Evolutionary conservation across 1,140 invertebrate species (phyloP), one percentile per base, ranked within the genome.

Genomic region (Myzus persicae): DNA sequence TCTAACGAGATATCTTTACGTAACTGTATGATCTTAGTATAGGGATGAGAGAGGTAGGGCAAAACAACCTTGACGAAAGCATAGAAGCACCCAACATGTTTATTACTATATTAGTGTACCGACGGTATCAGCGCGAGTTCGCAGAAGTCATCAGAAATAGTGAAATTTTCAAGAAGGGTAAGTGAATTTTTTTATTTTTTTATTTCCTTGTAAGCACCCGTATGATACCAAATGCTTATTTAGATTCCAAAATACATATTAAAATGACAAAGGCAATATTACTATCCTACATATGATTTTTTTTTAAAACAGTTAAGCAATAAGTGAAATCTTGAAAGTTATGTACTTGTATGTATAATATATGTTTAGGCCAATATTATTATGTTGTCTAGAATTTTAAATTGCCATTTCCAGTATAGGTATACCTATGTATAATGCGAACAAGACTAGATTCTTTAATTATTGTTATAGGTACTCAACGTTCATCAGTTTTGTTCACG

Each of bases 41-140:
- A 93, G 91, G 91, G 91, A 93, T 84, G 91, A 93, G 91, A 93
- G 81, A 93, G 91, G 91, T 93, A 93, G 91, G 91, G 91, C 81
- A 93, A 93, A 46, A 82, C 44, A 93, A 54, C 91, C 91, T 93
- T 93, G 91, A 93, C 26, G 36, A 93, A 93, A 93, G 91, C 81
- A 93, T 93, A 84, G 91, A 93, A 93, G 91, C 91, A 93, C 91
- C 91, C 91, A 93, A 82, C 76, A 85, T 93, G 9, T 93, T 84
- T 93, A 93, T 84, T 93, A 84, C 67, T 81, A 51, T 42, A 59
- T 59, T 51, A 82, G 91, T 84, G 91, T 51, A 40, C 46, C 44
- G 36, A 51, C 76, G 44, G 44, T 93, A 59, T 51, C 81, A 93
- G 67, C 84, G 42, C 44, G 81, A 31, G 76, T 93, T 84, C 38